These are phyloP conservation scores for Lasiommata megera DNA, from an alignment of 2,888 invertebrate genomes.

Conservation along the genomic window DNA sequence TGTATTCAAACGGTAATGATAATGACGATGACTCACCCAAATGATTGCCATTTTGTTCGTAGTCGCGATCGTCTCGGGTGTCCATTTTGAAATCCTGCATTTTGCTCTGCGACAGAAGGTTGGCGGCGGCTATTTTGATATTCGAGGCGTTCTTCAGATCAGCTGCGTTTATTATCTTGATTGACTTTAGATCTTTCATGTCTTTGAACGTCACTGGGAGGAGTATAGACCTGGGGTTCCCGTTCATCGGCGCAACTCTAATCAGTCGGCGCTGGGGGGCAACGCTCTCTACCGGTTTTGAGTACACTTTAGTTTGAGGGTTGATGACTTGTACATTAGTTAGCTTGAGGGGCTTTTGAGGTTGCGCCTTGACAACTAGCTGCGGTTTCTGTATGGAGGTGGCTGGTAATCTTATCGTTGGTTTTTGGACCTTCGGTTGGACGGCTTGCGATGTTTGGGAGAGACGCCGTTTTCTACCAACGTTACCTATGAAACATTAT, in stretches of 20 bases:
- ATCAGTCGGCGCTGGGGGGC: slow-evolving; percentile 70
- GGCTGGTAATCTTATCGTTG: slow-evolving; percentile 56
- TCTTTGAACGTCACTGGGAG: slow-evolving; percentile 86
- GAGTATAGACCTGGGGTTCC: slow-evolving; percentile 84
- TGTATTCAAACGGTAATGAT: too few species aligned
- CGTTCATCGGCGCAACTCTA: slow-evolving; percentile 71
- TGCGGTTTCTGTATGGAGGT: slow-evolving; percentile 61
- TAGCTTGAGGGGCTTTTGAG: slow-evolving; percentile 68
- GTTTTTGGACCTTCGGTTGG: slow-evolving; percentile 69
- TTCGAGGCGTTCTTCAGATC: slow-evolving; percentile 79
- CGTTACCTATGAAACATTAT: slow-evolving; percentile 50
- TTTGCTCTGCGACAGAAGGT: slow-evolving; percentile 72
- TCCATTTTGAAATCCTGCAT: slow-evolving; percentile 64
- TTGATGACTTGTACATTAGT: slow-evolving; percentile 70
- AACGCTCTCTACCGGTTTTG: slow-evolving; percentile 68
- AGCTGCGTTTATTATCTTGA: slow-evolving; percentile 86
- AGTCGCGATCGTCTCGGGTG: slow-evolving; percentile 59
- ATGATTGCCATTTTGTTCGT: slow-evolving; percentile 58
- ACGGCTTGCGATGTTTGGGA: slow-evolving; percentile 65
- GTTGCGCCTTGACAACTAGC: slow-evolving; percentile 69
- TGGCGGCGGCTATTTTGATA: slow-evolving; percentile 76
- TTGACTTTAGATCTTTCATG: slow-evolving; percentile 86
- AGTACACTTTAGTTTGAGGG: slow-evolving; percentile 67
- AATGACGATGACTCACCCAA: slow-evolving; percentile 65
- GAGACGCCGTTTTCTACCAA: slow-evolving; percentile 68